These are phyloP conservation scores for Lampris megalopsis DNA, from an alignment of 2,113 vertebrate species.

Conservation along the genomic window DNA sequence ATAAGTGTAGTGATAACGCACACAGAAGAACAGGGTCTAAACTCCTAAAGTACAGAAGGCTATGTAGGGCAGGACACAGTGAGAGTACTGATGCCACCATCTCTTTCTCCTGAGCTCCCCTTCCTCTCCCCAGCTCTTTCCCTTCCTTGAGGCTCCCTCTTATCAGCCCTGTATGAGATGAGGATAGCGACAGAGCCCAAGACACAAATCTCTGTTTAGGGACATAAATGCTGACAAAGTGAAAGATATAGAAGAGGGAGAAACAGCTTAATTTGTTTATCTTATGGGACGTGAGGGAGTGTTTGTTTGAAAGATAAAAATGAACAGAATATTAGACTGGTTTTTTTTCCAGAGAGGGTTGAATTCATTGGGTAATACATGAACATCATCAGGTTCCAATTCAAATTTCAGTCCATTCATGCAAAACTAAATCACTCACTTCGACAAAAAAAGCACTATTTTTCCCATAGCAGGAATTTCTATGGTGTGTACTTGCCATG, in stretches of 20 bases:
- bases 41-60: constrained; percentile 27
- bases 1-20: constrained; percentile 14
- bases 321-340: not conserved
- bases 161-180: constrained; percentile 3
- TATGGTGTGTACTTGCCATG: constrained; percentile 13
- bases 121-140: not conserved
- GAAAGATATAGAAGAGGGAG: not conserved
- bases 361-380: too few relatives aligned
- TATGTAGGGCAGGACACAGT: constrained; percentile 50
- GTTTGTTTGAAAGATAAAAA: constrained; percentile 4
- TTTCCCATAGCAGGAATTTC: not conserved
- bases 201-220: not conserved
- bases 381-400: too few relatives aligned
- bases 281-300: not conserved
- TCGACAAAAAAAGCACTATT: too few relatives aligned
- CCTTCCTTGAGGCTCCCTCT: not conserved
- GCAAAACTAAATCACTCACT: constrained; percentile 6
- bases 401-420: too few relatives aligned
- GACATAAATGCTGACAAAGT: not conserved
- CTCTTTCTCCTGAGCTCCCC: not conserved
- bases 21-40: constrained; percentile 29
- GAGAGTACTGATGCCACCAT: constrained; percentile 3
- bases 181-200: constrained; percentile 1
- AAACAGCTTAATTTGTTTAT: not conserved
- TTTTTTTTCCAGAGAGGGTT: too few relatives aligned